Percentiles rank a stretch among this genome's conserved stretches.
phyloP scores from a whole-genome alignment of 2,888 invertebrate species.

The Stramonita haemastoma region DNA sequence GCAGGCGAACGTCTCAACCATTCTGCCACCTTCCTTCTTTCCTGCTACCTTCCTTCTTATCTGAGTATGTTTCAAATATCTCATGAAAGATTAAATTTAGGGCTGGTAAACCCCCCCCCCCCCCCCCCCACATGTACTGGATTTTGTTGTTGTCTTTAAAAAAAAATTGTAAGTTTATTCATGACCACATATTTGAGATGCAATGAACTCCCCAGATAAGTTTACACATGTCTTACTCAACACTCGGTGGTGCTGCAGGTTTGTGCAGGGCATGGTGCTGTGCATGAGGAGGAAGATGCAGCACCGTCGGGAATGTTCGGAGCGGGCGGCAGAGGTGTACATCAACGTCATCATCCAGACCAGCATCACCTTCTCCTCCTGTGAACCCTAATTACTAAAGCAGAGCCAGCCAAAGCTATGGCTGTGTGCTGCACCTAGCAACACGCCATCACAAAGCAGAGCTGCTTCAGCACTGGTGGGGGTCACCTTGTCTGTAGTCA shows the following conservation, averaged over 20 bases:
- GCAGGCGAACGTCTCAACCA: no score
- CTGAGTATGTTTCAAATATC: no score
- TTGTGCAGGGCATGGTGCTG: conserved; percentile 24
- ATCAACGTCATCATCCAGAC: conserved; percentile 33
- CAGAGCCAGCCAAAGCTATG: no score
- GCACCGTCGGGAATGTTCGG: conserved; percentile 21
- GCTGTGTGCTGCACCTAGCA: no score
- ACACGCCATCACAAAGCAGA: no score
- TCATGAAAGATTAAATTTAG: no score
- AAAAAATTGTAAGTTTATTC: neutral
- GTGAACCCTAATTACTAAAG: neutral
- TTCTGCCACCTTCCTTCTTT: no score
- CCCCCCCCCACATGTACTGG: no score
- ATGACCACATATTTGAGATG: neutral
- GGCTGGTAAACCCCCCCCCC: no score
- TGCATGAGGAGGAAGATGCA: conserved; percentile 31
- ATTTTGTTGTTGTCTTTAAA: neutral
- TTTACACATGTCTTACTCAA: neutral
- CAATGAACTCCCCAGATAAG: neutral
- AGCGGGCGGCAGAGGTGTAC: conserved; percentile 27
- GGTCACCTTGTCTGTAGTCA: no score
- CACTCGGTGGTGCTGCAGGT: conserved; percentile 12
- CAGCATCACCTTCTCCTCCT: conserved; percentile 34
- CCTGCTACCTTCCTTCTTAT: no score
- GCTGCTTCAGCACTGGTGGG: no score